Conservation (phyloP, 1,140 invertebrate genomes). For the Zaprionus vittiger region DNA sequence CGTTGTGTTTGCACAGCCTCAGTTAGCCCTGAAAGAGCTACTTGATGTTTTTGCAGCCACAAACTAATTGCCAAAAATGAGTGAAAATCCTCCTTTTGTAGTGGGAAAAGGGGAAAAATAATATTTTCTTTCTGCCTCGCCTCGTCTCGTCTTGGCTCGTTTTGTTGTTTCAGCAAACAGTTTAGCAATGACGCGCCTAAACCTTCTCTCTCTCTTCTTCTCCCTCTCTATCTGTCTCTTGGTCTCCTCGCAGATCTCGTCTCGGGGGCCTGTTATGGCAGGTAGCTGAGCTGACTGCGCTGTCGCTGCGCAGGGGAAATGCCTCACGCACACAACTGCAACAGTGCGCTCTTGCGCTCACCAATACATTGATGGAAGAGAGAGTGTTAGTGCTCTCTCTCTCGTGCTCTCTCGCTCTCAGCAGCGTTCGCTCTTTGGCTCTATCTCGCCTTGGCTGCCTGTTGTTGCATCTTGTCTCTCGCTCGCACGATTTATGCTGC, state of each 20-base stretch:
- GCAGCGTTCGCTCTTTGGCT: constrained; percentile 4
- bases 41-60: constrained; percentile 63
- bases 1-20: constrained; percentile 33
- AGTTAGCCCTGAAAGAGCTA: constrained; percentile 29
- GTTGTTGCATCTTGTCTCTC: constrained; percentile 33
- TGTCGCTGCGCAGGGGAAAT: constrained; percentile 55
- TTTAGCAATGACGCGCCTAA: constrained; percentile 48
- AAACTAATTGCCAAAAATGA: constrained; percentile 73
- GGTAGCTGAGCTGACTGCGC: constrained; percentile 34
- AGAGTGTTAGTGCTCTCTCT: not conserved
- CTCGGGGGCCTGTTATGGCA: constrained; percentile 12
- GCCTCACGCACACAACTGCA: constrained; percentile 41
- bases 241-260: not conserved
- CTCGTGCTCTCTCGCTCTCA: constrained; percentile 12
- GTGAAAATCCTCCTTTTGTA: constrained; percentile 53
- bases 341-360: constrained; percentile 36
- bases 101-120: constrained; percentile 46
- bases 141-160: not conserved
- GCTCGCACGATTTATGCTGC: constrained; percentile 53
- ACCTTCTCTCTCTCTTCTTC: constrained; percentile 44
- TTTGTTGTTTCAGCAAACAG: constrained; percentile 69
- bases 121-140: constrained; percentile 38
- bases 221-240: constrained; percentile 22
- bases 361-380: constrained; percentile 37
- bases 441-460: not conserved